phyloP scores from a whole-genome alignment of 2,113 vertebrate species.

The Salvelinus namaycush region DNA sequence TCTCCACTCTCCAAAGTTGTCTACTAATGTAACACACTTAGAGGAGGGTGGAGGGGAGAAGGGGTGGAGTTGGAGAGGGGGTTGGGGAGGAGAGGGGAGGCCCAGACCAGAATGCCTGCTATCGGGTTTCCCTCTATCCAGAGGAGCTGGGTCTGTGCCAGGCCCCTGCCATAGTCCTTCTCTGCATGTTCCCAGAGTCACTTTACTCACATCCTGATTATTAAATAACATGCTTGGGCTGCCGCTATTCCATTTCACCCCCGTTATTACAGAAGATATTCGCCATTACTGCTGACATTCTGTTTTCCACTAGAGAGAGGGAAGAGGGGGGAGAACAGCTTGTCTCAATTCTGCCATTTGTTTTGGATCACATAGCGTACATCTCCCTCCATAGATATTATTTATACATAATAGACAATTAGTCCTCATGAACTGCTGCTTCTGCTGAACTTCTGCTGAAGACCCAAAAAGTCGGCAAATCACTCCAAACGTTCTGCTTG shows the following conservation, averaged over 20 bases:
- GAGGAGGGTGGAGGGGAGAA: too few species aligned
- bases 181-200: conserved; percentile 32
- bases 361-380: conserved; percentile 39
- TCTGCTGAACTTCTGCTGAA: conserved; percentile 27
- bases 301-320: conserved; percentile 51
- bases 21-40: too few species aligned
- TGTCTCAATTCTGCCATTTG: conserved; percentile 27
- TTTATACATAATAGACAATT: conserved; percentile 49
- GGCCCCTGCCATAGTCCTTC: not conserved
- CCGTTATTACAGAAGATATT: conserved; percentile 35
- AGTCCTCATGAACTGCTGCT: conserved; percentile 45
- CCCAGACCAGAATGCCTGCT: conserved; percentile 26
- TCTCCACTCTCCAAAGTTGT: too few species aligned
- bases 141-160: not conserved
- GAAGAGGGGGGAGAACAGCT: conserved; percentile 20
- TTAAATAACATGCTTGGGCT: conserved; percentile 44
- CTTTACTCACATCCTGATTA: conserved; percentile 42
- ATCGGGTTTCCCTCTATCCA: conserved; percentile 54
- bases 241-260: conserved; percentile 46
- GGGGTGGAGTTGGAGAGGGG: too few species aligned
- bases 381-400: conserved; percentile 33
- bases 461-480: conserved; percentile 38
- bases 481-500: not conserved
- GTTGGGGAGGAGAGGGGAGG: not conserved
- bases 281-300: conserved; percentile 56